Base-by-base conservation (phyloP, 2,797 vertebrate species). In the Phoxinus dragarum region DNA sequence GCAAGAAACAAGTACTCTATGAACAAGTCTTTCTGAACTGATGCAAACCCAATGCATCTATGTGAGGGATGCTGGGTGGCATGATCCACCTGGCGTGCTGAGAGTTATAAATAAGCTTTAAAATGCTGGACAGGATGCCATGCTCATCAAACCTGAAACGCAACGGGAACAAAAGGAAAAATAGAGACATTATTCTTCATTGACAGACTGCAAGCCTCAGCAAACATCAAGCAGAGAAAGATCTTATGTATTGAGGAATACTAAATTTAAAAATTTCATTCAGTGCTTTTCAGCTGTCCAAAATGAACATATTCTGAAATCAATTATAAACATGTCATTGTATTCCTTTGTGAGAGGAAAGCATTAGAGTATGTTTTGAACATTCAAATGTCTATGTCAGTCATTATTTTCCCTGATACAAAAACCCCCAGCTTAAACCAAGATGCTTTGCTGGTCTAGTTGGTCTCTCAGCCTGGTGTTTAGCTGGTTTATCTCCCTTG, bases 131-230 rank as follows among this genome's bases (percentile, higher is more conserved):
- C 47, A 77, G 73, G 49, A 84, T 69, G 64, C 64, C 16, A 85
- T 80, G 54, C 84, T 85, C 84, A 80, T 85, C 42, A 72, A 72
- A 80, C 21, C 44, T 80, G 64, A 64, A 80, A 85, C 40, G 36
- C 31, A 19, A 44, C 1, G 4, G 27, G 21, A 71, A 84, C 40
- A 47, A 79, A 78, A 71, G 54, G 54, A 72, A 61, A 23, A 49
- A 80, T 31, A 59, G 66, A 84, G 27, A 47, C 47, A 80, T 72
- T 85, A 49, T 72, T 79, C 42, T 85, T 72, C 42, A 73, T 52
- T 31, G 68, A 73, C 68, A 80, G 31, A 85, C 9, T 79, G 59
- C 64, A 76, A 38, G 61, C 61, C 61, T 84, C 82, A 54, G 61
- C 82, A 77, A 68, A 54, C 23, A 52, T 40, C 21, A n/a, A 12